These are phyloP conservation scores for Odontamblyopus lacepedii DNA, from an alignment of 2,797 vertebrate species.

Conservation along the genomic window DNA sequence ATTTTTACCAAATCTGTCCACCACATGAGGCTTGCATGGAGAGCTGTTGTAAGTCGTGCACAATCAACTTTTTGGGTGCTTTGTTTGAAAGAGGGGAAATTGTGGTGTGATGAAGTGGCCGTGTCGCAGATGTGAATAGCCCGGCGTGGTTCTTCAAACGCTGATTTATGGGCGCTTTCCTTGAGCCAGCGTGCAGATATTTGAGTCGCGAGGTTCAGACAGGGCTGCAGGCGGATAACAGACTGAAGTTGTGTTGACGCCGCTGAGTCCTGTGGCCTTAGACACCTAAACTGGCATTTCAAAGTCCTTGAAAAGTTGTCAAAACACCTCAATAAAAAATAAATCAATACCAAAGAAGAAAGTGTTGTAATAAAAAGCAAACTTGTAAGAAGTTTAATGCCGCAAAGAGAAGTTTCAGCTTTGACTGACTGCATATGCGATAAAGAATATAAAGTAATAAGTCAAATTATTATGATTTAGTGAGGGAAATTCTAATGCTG, in stretches of 20 bases:
- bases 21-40: conserved; percentile 39
- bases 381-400: neutral
- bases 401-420: neutral
- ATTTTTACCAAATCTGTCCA: conserved; percentile 18
- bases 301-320: neutral
- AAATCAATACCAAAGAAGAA: neutral
- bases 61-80: conserved; percentile 7
- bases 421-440: neutral
- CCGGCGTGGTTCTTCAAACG: conserved; percentile 20
- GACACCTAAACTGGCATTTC: neutral
- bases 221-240: conserved; percentile 13
- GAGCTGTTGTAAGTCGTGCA: neutral
- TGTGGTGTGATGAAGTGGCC: neutral
- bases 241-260: conserved; percentile 6
- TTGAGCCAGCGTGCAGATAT: conserved; percentile 21
- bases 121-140: conserved; percentile 14
- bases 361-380: neutral
- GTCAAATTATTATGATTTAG: neutral
- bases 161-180: conserved; percentile 52
- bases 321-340: neutral
- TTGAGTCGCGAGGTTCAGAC: conserved; percentile 29
- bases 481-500: neutral
- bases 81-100: neutral
- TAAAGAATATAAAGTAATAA: neutral
- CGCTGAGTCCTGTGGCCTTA: conserved; percentile 2